Evolutionary conservation across 2,797 vertebrate species (phyloP), one percentile per base, ranked within the genome.

Genomic region (Phrynocephalus guinanensis): DNA sequence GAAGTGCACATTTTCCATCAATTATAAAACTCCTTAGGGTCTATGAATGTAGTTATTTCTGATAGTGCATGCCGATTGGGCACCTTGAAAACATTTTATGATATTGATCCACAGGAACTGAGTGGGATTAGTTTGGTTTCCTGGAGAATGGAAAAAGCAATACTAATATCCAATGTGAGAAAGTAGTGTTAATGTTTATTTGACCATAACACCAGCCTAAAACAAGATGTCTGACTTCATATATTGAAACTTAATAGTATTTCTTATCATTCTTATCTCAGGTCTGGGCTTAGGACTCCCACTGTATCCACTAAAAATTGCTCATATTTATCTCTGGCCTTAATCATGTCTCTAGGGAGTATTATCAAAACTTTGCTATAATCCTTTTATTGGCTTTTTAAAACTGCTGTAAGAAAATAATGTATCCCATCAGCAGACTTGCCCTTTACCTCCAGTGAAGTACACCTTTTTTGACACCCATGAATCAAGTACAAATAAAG

Each of bases 111-210:
- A 73, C 18, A 68, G 81, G 82, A 82, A 89, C 33, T 16, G 50
- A 86, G 7, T 87, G 13, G 76, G 84, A 87, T 90, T 89, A 83
- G 38, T 11, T 89, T 84, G 30, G 48, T 84, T 60, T 84, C 72
- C 77, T 60, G 67, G 30, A 76, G 71, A 84, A 84, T 56, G 3
- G 66, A 63, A 84, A 44, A 79, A 80, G 48, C 48, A 89, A 66
- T 84, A 88, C 33, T 73, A 84, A 28, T 75, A 52, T 75, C 79
- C 70, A 73, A 48, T 63, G 28, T 33, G 26, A 87, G 24, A 75
- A 70, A 81, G 18, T 52, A 84, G n/a, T 60, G 24, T 85, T 18
- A 38, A 79, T 52, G 70, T 67, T 79, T 86, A 77, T 30, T 68
- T 24, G 71, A 80, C 11, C 33, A 84, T 63, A 60, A 70, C 48